These are phyloP conservation scores for rat (Rattus norvegicus) DNA, from an alignment of 2,113 vertebrate genomes.

Conservation along the genomic window GRCr8 NC_086023.1:74294001-74294500, in stretches of 20 bases:
- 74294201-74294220: constrained; percentile 1
- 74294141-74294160: neutral
- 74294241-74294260: neutral
- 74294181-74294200: neutral
- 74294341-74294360: neutral
- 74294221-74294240: constrained; percentile 30
- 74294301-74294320: neutral
- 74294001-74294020: neutral
- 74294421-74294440: neutral
- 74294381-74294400: neutral
- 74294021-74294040: neutral
- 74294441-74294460: neutral
- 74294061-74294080: neutral
- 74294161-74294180: neutral
- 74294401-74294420: neutral
- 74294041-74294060: neutral
- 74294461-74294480: neutral
- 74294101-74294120: neutral
- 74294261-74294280: neutral
- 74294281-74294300: neutral
- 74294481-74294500: neutral
- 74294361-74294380: neutral
- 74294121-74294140: neutral
- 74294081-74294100: neutral
- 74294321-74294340: neutral